A percentile compares a stretch with the other conserved stretches of the same genome.
phyloP scores from a whole-genome alignment of 2,888 invertebrate species.

The Liodrosophila aerea region DNA sequence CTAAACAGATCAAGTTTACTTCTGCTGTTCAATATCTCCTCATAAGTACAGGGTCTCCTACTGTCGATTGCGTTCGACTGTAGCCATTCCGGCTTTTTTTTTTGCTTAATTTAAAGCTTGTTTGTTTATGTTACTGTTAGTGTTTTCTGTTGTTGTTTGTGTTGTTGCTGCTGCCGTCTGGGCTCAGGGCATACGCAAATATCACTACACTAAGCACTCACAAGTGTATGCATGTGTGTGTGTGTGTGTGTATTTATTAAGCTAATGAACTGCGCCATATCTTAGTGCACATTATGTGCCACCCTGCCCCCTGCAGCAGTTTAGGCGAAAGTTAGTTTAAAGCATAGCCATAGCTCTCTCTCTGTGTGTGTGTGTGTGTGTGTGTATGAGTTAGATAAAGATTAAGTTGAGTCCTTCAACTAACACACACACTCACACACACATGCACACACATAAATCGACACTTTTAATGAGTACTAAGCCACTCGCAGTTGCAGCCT shows the following conservation, averaged over 20 bases:
- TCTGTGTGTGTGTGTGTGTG: neutral
- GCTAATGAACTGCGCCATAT: conserved; percentile 53
- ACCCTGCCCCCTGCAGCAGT: neutral
- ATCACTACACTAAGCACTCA: neutral
- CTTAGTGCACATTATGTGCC: conserved; percentile 43
- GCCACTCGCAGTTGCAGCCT: conserved; percentile 13
- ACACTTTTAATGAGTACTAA: conserved; percentile 5
- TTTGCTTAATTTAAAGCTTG: conserved; percentile 32
- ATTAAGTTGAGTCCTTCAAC: conserved; percentile 25
- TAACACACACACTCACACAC: neutral
- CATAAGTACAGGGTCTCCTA: too few relatives aligned
- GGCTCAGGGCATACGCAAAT: conserved; percentile 20
- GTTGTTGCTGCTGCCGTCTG: conserved; percentile 7
- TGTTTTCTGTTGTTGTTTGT: conserved; percentile 16
- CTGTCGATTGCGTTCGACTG: too few relatives aligned
- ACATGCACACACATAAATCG: neutral
- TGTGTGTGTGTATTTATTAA: conserved; percentile 42
- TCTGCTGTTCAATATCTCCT: too few relatives aligned
- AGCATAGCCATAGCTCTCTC: too few relatives aligned
- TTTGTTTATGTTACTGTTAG: conserved; percentile 49
- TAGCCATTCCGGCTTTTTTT: too few relatives aligned
- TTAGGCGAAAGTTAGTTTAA: conserved; percentile 9
- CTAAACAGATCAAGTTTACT: too few relatives aligned
- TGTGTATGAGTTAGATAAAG: conserved; percentile 14
- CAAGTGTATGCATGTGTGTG: conserved; percentile 9